Evolutionary conservation across 2,888 invertebrate genomes (phyloP), one percentile per base, ranked within the genome.

Genomic region (Yponomeuta cagnagella): DNA sequence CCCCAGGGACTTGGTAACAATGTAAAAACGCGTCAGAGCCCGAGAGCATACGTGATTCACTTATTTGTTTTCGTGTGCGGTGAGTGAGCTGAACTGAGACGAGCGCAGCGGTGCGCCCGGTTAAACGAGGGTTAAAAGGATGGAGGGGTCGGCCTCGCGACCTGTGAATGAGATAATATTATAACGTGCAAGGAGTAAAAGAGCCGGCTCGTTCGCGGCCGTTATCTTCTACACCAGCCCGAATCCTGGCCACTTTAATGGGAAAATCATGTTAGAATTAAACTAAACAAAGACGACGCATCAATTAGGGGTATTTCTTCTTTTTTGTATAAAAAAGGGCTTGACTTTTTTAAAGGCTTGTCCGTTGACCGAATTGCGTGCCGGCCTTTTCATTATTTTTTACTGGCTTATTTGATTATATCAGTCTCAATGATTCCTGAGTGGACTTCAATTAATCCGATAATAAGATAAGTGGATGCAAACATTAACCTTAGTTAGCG

Each of bases 201-300:
- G 90, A 89, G 85, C 85, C 89, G 81, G 84, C n/a, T n/a, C n/a
- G n/a, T n/a, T n/a, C n/a, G n/a, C n/a, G n/a, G n/a, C n/a, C 86
- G 87, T 90, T 91, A 92, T 91, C 91, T 90, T 80, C 79, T 79
- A 87, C 84, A 86, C 86, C 83, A 80, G 80, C 82, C 83, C 87
- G 88, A 90, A 88, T 90, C 87, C 90, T 90, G 90, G 88, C 90
- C 90, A 90, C 87, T 91, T 91, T 93, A 93, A 93, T 93, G 92
- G 92, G 90, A 90, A 92, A 93, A 93, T 85, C 92, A 91, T 93
- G 92, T 93, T 90, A 90, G 92, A 93, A 92, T 92, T 92, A 91
- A 92, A 90, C 92, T 92, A 91, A 93, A 91, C 92, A 92, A 92
- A 92, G 92, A 89, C 90, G 90, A 92, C 90, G 92, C 92, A 93